Conservation (phyloP, 2,113 vertebrate species). For the Hippocampus abdominalis region DNA sequence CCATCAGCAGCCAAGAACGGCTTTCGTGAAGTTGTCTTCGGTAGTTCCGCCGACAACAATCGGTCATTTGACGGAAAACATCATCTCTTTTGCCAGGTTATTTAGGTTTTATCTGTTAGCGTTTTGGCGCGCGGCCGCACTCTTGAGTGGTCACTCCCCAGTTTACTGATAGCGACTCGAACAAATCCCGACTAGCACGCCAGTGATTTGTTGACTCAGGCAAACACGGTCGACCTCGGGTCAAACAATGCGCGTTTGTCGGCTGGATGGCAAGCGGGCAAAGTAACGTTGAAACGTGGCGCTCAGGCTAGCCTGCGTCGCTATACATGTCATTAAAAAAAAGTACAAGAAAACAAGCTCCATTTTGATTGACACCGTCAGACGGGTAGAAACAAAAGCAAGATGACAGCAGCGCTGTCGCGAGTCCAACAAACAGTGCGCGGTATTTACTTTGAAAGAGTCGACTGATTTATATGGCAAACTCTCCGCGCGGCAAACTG, state of each 20-base stretch:
- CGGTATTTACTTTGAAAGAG: too few species aligned
- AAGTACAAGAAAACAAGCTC: too few species aligned
- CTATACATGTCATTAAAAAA: neutral
- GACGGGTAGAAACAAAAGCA: too few species aligned
- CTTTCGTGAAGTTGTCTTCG: neutral
- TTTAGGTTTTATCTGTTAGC: slow-evolving; percentile 3
- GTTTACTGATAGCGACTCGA: slow-evolving; percentile 5
- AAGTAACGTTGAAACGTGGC: too few species aligned
- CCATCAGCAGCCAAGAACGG: slow-evolving; percentile 4
- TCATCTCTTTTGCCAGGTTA: neutral
- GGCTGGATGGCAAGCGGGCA: too few species aligned
- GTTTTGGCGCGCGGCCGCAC: slow-evolving; percentile 1
- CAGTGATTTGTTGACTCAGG: slow-evolving; percentile 23
- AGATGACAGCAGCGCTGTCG: too few species aligned
- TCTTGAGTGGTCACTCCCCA: slow-evolving; percentile 1
- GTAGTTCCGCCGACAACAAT: neutral
- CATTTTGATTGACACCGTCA: too few species aligned
- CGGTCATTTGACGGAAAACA: neutral
- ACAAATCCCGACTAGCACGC: slow-evolving; percentile 11
- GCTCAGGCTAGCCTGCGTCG: neutral
- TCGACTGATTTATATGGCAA: too few species aligned
- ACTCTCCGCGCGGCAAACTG: too few species aligned
- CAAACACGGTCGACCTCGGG: slow-evolving; percentile 16
- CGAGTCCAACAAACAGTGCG: too few species aligned
- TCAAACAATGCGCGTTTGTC: slow-evolving; percentile 20